phyloP scores from a whole-genome alignment of 2,113 vertebrate species.

The Muscicapa adusta region DNA sequence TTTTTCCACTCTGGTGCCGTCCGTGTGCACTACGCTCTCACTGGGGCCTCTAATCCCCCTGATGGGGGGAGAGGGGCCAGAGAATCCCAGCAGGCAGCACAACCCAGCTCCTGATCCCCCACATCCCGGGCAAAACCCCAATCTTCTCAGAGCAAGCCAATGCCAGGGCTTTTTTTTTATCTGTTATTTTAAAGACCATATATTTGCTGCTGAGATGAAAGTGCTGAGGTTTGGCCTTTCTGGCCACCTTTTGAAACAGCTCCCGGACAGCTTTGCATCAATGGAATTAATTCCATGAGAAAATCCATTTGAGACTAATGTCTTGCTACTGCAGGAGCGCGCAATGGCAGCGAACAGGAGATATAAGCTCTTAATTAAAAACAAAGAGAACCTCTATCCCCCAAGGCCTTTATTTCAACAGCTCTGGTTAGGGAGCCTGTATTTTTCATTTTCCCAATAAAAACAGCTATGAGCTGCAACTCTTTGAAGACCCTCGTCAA shows the following conservation, averaged over 20 bases:
- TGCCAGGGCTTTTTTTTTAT: not conserved
- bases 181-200: not conserved
- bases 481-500: conserved; percentile 11
- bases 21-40: not conserved
- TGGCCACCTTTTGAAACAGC: not conserved
- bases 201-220: conserved; percentile 37
- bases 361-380: conserved; percentile 58
- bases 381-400: conserved; percentile 45
- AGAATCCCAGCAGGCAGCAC: not conserved
- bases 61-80: not conserved
- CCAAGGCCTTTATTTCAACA: conserved; percentile 22
- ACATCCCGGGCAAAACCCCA: not conserved
- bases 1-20: not conserved
- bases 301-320: not conserved
- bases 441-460: conserved; percentile 30
- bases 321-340: not conserved
- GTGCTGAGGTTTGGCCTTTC: conserved; percentile 26
- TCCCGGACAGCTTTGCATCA: conserved; percentile 11
- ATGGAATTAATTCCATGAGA: conserved; percentile 16
- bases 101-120: not conserved
- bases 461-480: not conserved
- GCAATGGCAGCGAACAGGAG: not conserved
- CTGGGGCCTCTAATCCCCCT: not conserved
- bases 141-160: not conserved
- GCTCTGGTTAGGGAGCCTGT: not conserved